Conservation (phyloP, 2,888 invertebrate genomes). For the Agonopterix subpropinquella region DNA sequence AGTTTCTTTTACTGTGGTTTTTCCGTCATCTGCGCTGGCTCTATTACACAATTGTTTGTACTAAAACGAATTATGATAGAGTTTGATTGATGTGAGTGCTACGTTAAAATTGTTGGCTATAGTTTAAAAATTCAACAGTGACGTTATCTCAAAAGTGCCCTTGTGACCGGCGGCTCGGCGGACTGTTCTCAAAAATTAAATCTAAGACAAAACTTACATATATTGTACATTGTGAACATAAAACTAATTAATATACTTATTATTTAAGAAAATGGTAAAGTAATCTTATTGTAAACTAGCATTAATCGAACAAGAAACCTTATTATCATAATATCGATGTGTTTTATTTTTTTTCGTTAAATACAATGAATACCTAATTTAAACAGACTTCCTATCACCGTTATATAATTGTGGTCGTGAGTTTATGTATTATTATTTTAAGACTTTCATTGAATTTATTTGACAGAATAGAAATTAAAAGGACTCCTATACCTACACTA, state of each 20-base stretch:
- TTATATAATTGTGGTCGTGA: too few relatives aligned
- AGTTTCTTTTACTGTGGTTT: too few relatives aligned
- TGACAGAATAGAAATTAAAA: too few relatives aligned
- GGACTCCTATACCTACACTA: too few relatives aligned
- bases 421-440: too few relatives aligned
- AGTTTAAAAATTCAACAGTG: conserved; percentile 25
- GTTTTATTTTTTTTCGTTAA: conserved; percentile 50
- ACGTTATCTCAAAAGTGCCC: conserved; percentile 64
- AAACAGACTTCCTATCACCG: too few relatives aligned
- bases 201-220: conserved; percentile 59
- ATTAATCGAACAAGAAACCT: conserved; percentile 75
- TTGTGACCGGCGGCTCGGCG: conserved; percentile 66
- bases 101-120: neutral
- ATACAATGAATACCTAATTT: too few relatives aligned
- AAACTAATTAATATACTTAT: conserved; percentile 63
- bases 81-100: neutral
- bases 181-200: conserved; percentile 65
- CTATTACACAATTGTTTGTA: neutral
- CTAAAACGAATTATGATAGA: neutral
- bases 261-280: conserved; percentile 57
- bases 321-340: conserved; percentile 69
- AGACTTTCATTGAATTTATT: too few relatives aligned
- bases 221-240: conserved; percentile 75
- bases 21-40: too few relatives aligned
- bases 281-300: conserved; percentile 74